Conservation (phyloP, 2,888 invertebrate species). For the Sphaerophoria taeniata region DNA sequence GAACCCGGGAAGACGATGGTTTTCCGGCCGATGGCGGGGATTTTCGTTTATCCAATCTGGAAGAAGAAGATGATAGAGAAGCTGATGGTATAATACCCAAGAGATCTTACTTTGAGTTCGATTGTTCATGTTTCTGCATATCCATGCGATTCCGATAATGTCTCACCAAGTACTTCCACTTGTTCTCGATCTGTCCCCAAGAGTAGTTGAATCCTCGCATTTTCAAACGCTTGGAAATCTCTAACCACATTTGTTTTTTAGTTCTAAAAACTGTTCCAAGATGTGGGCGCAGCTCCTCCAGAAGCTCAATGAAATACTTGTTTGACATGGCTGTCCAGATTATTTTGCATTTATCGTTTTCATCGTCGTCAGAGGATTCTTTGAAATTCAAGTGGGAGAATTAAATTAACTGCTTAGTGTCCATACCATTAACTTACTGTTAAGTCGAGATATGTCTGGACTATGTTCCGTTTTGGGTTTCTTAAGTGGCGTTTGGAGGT, state of each 20-base stretch:
- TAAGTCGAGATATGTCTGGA: background rate
- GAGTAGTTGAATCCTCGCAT: conserved; percentile 32
- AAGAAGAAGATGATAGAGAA: too few relatives aligned
- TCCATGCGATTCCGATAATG: conserved; percentile 60
- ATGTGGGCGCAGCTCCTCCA: conserved; percentile 50
- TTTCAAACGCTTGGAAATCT: conserved; percentile 36
- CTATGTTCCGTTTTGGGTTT: conserved; percentile 18
- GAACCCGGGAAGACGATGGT: background rate
- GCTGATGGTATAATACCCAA: too few relatives aligned
- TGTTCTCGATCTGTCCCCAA: conserved; percentile 51
- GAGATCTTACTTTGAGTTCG: background rate
- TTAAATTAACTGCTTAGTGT: background rate
- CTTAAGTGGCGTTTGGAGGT: conserved; percentile 10
- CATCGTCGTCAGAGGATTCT: conserved; percentile 14
- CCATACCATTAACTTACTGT: conserved; percentile 19
- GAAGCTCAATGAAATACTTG: conserved; percentile 43
- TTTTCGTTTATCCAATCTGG: too few relatives aligned
- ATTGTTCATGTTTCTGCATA: conserved; percentile 5
- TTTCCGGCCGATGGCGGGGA: background rate
- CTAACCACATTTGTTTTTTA: conserved; percentile 67
- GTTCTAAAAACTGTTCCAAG: conserved; percentile 53
- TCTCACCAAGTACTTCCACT: conserved; percentile 62
- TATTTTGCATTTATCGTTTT: conserved; percentile 33
- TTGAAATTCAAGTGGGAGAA: background rate
- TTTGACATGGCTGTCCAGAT: conserved; percentile 45